A percentile compares a stretch with the other conserved stretches of the same genome.
These are phyloP conservation scores for Calyptommatus sinebrachiatus DNA, from an alignment of 2,113 vertebrate genomes.

Conservation along the genomic window DNA sequence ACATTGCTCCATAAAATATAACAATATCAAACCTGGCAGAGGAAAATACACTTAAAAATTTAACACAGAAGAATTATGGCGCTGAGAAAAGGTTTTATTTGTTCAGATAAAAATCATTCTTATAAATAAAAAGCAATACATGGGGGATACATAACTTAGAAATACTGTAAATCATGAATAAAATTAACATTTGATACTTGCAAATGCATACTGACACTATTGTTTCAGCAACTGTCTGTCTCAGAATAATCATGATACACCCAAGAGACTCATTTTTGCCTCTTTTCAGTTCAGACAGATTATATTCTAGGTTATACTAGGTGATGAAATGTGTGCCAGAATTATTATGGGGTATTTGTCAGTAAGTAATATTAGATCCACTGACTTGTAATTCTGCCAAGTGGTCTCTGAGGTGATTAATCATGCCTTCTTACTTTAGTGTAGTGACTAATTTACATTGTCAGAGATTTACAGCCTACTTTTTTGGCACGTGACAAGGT, in stretches of 20 bases:
- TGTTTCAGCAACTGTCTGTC: slow-evolving; percentile 8
- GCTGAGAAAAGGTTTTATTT: slow-evolving; percentile 31
- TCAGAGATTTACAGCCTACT: slow-evolving; percentile 53
- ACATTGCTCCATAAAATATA: slow-evolving; percentile 36
- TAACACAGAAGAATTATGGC: not conserved
- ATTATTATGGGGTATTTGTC: slow-evolving; percentile 33
- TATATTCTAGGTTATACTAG: slow-evolving; percentile 23
- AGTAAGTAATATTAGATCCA: slow-evolving; percentile 36
- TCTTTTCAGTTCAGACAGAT: slow-evolving; percentile 20
- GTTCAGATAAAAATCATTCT: slow-evolving; percentile 11
- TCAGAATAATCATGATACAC: not conserved
- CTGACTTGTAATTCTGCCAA: slow-evolving; percentile 47
- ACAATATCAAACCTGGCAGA: not conserved
- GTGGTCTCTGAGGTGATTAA: slow-evolving; percentile 57
- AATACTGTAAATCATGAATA: not conserved
- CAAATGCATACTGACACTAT: not conserved
- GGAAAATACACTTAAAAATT: not conserved
- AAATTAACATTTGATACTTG: slow-evolving; percentile 32
- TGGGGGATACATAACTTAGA: slow-evolving; percentile 1
- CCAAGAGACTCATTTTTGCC: not conserved
- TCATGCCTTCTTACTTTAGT: slow-evolving; percentile 63
- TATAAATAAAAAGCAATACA: slow-evolving; percentile 24
- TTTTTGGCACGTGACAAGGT: slow-evolving; percentile 59
- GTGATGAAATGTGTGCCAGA: slow-evolving; percentile 18
- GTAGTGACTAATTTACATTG: slow-evolving; percentile 64